Evolutionary conservation across 2,797 vertebrate genomes (phyloP).

Genomic region (Sebastes oblongus): DNA sequence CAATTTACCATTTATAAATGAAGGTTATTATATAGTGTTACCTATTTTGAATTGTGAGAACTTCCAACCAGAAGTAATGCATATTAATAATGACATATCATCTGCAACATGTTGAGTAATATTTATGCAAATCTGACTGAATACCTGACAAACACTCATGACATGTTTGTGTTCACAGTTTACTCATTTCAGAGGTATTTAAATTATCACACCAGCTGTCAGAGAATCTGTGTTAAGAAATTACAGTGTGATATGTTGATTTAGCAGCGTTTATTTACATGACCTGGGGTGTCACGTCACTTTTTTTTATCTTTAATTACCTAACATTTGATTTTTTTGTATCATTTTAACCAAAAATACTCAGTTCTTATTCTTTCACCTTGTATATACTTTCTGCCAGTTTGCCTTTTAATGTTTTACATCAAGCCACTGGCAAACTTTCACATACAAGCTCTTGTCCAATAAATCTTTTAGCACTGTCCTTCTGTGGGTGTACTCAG

Average conservation of each 20-base stretch:
- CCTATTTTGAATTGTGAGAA: not conserved
- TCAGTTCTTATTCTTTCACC: not conserved
- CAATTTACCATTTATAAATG: too few relatives aligned
- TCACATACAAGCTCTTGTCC: slow-evolving; percentile 36
- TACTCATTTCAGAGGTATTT: not conserved
- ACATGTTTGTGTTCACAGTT: not conserved
- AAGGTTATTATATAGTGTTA: too few relatives aligned
- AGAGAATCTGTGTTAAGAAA: not conserved
- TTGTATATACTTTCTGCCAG: slow-evolving; percentile 13
- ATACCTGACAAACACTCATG: not conserved
- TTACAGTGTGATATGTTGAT: not conserved
- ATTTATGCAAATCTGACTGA: not conserved
- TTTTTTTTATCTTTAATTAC: not conserved
- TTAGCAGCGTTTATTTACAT: not conserved
- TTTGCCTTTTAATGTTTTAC: slow-evolving; percentile 51
- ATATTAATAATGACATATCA: not conserved
- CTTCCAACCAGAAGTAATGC: not conserved
- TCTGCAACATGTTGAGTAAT: not conserved
- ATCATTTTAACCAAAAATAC: not conserved
- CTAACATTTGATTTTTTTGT: not conserved
- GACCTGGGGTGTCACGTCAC: not conserved
- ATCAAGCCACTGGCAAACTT: slow-evolving; percentile 37
- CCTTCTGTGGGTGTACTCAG: slow-evolving; percentile 51
- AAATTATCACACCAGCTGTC: not conserved
- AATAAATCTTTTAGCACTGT: slow-evolving; percentile 66